These are phyloP conservation scores for Drosophila virilis DNA, from an alignment of 1,140 invertebrate genomes.

Conservation along the genomic window DNA sequence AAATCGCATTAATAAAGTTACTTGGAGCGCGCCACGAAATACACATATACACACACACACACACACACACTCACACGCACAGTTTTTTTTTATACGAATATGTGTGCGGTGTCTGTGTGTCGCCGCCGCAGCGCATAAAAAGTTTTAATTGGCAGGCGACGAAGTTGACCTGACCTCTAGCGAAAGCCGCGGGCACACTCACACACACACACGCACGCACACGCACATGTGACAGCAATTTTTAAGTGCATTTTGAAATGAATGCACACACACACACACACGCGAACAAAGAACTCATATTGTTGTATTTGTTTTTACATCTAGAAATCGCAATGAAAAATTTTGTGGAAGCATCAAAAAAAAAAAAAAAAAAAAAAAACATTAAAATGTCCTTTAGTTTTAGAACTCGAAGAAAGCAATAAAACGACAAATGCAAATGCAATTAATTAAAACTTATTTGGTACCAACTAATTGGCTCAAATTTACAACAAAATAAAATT, in stretches of 20 bases:
- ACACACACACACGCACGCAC: constrained; percentile 19
- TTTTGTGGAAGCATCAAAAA: not conserved
- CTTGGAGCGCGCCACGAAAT: constrained; percentile 48
- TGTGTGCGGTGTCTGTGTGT: constrained; percentile 35
- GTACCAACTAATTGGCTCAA: not conserved
- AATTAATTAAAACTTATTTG: constrained; percentile 46
- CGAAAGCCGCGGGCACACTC: constrained; percentile 45
- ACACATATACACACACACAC: constrained; percentile 8
- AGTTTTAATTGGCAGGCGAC: constrained; percentile 80
- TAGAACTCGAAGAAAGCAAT: too few species aligned
- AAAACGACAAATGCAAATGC: constrained; percentile 1
- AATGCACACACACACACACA: constrained; percentile 16
- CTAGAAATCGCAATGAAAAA: constrained; percentile 12
- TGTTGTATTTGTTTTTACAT: constrained; percentile 60
- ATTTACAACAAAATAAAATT: not conserved
- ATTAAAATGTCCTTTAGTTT: not conserved
- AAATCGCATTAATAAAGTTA: constrained; percentile 79
- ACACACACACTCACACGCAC: constrained; percentile 9
- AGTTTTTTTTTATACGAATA: constrained; percentile 8
- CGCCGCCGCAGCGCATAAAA: constrained; percentile 72
- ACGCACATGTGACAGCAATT: constrained; percentile 17
- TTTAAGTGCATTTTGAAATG: constrained; percentile 48
- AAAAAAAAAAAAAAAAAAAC: not conserved
- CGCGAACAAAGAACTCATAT: constrained; percentile 35
- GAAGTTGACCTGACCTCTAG: constrained; percentile 78